Evolutionary conservation across 2,888 invertebrate genomes (phyloP), one percentile per base, ranked within the genome.

Genomic region (Isoperla grammatica): DNA sequence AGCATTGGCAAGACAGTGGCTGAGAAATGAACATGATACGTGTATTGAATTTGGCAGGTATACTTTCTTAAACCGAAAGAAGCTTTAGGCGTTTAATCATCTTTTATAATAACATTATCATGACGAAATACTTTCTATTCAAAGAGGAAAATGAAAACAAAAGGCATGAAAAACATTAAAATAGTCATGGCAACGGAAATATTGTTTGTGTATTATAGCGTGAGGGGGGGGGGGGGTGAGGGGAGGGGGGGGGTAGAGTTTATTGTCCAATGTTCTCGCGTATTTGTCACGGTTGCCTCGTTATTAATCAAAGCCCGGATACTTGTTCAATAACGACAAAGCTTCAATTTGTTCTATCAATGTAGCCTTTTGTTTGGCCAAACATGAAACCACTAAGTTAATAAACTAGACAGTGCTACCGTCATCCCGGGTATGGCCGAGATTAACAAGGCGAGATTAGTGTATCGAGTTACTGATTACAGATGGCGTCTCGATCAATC

Each of bases 71-170:
- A 40, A 12, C n/a, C 11, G 3, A 37, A 40, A 12, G 40, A 40
- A 40, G 40, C 40, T 12, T 40, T 29, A 12, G 40, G 40, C 49
- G 49, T 13, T 15, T n/a, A 49, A 49, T 49, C 49, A 49, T 29
- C 29, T 43, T 35, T 13, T 55, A 58, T 62, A 61, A 63, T 63
- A 56, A 56, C 56, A 56, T 60, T 61, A 63, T 61, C 60, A 61
- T 63, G 63, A 63, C 63, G 58, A 40, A 54, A 62, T 61, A 56
- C 29, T 61, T 63, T 63, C 60, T 50, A 61, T 63, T 63, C 55
- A 59, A 19, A 2, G 20, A 2, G 20, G 37, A 61, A 40, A 48
- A 59, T 35, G 57, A 57, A 61, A 43, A 61, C 61, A 61, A 61
- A 57, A 45, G 57, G 45, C 48, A 53, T 57, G 56, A 49, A 60